Evolutionary conservation across 2,113 vertebrate species (phyloP), one percentile per base, ranked within the genome.

Genomic region (Petromus typicus): DNA sequence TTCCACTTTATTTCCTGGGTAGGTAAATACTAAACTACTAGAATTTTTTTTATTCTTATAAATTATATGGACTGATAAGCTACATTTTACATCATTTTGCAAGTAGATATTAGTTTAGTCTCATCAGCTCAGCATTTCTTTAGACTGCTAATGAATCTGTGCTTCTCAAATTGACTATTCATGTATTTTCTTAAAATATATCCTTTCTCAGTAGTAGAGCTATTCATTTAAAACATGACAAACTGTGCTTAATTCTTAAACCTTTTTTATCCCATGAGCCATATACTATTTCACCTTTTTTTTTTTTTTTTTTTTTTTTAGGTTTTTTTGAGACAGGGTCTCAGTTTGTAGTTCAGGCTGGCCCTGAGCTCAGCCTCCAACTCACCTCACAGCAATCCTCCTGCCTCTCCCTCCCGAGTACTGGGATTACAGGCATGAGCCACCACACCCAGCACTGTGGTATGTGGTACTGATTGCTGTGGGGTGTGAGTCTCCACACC

Each of bases 241-340:
- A 75, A 95, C 16, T 34, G 12, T 94, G 32, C 9, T 92, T 94
- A 76, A 80, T 59, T 18, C 37, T 84, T 93, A 18, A n/a, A 86
- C 34, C 0, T 3, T 20, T 64, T 94, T 93, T 45, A 78, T 85
- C 66, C 67, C 54, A 81, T 78, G 20, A 84, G 23, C 2, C 30
- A 34, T 27, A n/a, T 43, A 80, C 14, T n/a, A 67, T 40, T 84
- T 90, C 45, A 10, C 6, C 83, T 86, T 8, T 7, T 12, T 8
- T 51, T 51, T 51, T 51, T 8, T 51, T 51, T 51, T 51, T 75
- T 11, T 40, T 61, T 40, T 84, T n/a, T n/a, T n/a, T n/a, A n/a
- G n/a, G n/a, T n/a, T n/a, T n/a, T n/a, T n/a, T n/a, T n/a, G n/a
- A n/a, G n/a, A n/a, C n/a, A n/a, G n/a, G n/a, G n/a, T n/a, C n/a